Base-by-base conservation (phyloP, 2,888 invertebrate genomes). In the Hypomecis atomaria region DNA sequence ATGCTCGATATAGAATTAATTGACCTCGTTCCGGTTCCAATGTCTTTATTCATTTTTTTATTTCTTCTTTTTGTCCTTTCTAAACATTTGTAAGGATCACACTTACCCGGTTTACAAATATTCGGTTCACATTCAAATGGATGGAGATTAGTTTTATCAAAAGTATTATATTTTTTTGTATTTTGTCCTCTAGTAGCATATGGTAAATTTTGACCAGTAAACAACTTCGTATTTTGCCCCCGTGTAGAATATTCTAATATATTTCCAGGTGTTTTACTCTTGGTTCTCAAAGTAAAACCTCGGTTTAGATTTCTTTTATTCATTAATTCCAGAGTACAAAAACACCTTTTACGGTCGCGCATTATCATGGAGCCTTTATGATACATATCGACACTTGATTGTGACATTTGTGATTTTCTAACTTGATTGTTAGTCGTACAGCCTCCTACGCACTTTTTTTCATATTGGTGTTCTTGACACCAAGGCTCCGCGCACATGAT, bases 321-420 rank as follows among this genome's bases (percentile, higher is more conserved):
- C 37, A 75, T 62, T 13, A 79, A 69, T 60, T 75, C 70, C 57
- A 78, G 66, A 11, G 78, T 79, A 69, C 79, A 83, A 69, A 82
- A 81, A 67, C 74, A 76, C 53, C 73, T 63, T 62, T 74, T 71
- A 42, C 23, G 3, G 23, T 34, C 40, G 2, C 45, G 42, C 7
- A 8, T n/a, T 33, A 52, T 53, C 38, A 10, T 45, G n/a, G 42
- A 53, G 36, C 52, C 40, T 40, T 50, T 62, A 44, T 62, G 9
- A 34, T 49, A 54, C 60, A 54, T 60, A 48, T 36, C 34, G 10
- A 42, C 36, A 8, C 10, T 10, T 9, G 60, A 60, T 49, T 61
- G 61, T 23, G 55, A 49, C 3, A 38, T 11, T 33, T 61, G 61
- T 37, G 55, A 49, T 1, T 44, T 11, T 33, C 42, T 42, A n/a